These are phyloP conservation scores for Platerodrilus igneus DNA, from an alignment of 2,888 invertebrate species.

Conservation along the genomic window DNA sequence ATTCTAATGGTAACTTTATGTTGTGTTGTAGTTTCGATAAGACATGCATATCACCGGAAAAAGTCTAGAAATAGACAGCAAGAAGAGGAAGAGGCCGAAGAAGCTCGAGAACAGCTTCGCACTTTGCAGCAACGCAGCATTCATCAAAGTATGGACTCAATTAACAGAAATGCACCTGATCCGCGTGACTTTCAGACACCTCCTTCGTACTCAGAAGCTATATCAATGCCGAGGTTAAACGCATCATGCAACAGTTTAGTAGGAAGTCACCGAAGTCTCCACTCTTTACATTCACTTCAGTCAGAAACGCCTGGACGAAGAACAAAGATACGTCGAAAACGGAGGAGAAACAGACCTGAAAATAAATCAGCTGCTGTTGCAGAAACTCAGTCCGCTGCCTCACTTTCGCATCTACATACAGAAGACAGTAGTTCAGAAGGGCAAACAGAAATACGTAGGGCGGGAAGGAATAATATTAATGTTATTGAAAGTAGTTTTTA, in stretches of 20 bases:
- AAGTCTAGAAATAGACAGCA: constrained; percentile 43
- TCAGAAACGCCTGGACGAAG: constrained; percentile 11
- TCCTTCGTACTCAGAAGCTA: constrained; percentile 73
- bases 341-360: constrained; percentile 13
- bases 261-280: constrained; percentile 41
- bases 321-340: constrained; percentile 23
- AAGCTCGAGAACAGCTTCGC: constrained; percentile 53
- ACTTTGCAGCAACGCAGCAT: constrained; percentile 49
- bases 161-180: constrained; percentile 58
- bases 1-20: constrained; percentile 53
- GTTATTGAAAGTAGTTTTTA: constrained; percentile 15
- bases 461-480: background rate
- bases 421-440: constrained; percentile 14
- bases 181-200: constrained; percentile 64
- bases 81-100: constrained; percentile 54
- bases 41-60: constrained; percentile 55
- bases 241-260: constrained; percentile 52
- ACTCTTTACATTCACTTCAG: constrained; percentile 14
- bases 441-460: constrained; percentile 13
- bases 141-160: constrained; percentile 44
- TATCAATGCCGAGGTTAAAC: constrained; percentile 67
- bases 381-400: constrained; percentile 19
- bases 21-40: constrained; percentile 53
- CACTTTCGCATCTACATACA: constrained; percentile 14
- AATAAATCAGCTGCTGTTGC: constrained; percentile 12